Evolutionary conservation across 1,140 invertebrate genomes (phyloP).

Genomic region (Pygmarrhopalites habei): DNA sequence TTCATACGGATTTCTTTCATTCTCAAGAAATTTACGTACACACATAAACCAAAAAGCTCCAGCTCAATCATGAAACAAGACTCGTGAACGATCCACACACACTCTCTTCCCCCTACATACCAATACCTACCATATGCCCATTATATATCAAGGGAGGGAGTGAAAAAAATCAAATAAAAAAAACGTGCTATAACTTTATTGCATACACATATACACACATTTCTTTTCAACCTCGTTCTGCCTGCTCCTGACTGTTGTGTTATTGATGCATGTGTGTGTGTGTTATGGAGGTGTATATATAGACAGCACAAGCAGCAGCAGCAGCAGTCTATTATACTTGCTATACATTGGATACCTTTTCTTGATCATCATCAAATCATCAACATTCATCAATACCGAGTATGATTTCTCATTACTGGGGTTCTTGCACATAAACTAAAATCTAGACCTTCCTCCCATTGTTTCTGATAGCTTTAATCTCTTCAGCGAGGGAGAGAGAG

Average conservation of each 20-base stretch:
- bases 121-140: too few relatives aligned
- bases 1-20: conserved; percentile 15
- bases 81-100: conserved; percentile 2
- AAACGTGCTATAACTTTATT: too few relatives aligned
- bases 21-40: conserved; percentile 14
- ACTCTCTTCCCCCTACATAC: not conserved
- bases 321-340: too few relatives aligned
- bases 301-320: too few relatives aligned
- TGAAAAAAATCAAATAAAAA: too few relatives aligned
- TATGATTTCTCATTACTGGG: conserved; percentile 14
- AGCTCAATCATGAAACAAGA: conserved; percentile 9
- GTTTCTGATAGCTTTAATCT: not conserved
- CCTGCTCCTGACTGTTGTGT: too few relatives aligned
- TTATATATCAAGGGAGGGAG: too few relatives aligned
- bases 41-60: conserved; percentile 18
- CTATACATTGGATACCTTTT: conserved; percentile 4
- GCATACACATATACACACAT: too few relatives aligned
- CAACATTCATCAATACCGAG: conserved; percentile 36
- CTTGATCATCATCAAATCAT: conserved; percentile 19
- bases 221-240: too few relatives aligned
- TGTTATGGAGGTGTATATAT: too few relatives aligned
- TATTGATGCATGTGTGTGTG: too few relatives aligned
- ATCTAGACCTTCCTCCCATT: conserved; percentile 8
- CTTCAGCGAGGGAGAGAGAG: too few relatives aligned
- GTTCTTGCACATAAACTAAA: not conserved